Evolutionary conservation across 2,797 vertebrate genomes (phyloP).

Genomic region (Knipowitschia caucasica): DNA sequence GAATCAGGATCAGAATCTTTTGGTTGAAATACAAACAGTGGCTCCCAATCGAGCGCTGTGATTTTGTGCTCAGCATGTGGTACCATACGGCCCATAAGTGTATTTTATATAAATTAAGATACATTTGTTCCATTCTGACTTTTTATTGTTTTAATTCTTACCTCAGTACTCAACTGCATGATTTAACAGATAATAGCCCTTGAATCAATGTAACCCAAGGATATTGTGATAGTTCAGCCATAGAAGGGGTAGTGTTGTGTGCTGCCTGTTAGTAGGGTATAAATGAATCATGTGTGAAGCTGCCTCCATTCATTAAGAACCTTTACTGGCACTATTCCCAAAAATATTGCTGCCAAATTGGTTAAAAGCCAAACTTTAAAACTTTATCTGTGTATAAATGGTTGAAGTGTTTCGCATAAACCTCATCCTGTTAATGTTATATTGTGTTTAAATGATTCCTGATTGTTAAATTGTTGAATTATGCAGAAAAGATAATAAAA

Average conservation of each 20-base stretch:
- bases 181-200: slow-evolving; percentile 22
- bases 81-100: slow-evolving; percentile 9
- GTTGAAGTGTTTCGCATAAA: slow-evolving; percentile 69
- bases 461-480: slow-evolving; percentile 70
- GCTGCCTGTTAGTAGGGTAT: slow-evolving; percentile 40
- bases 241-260: slow-evolving; percentile 34
- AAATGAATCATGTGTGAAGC: slow-evolving; percentile 39
- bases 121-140: slow-evolving; percentile 12
- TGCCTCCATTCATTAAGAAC: slow-evolving; percentile 41
- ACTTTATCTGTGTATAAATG: slow-evolving; percentile 61
- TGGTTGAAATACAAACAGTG: background rate
- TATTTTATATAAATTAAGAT: slow-evolving; percentile 11
- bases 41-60: background rate
- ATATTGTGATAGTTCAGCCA: slow-evolving; percentile 33
- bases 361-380: slow-evolving; percentile 62
- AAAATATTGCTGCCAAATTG: slow-evolving; percentile 70
- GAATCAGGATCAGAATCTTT: background rate
- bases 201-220: slow-evolving; percentile 17
- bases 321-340: slow-evolving; percentile 45
- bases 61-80: slow-evolving; percentile 34
- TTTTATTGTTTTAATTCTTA: slow-evolving; percentile 15
- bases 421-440: slow-evolving; percentile 66
- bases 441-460: slow-evolving; percentile 65
- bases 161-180: slow-evolving; percentile 41
- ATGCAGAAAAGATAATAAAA: slow-evolving; percentile 68